Evolutionary conservation across 1,140 invertebrate genomes (phyloP).

Genomic region (Drosophila sucinea): DNA sequence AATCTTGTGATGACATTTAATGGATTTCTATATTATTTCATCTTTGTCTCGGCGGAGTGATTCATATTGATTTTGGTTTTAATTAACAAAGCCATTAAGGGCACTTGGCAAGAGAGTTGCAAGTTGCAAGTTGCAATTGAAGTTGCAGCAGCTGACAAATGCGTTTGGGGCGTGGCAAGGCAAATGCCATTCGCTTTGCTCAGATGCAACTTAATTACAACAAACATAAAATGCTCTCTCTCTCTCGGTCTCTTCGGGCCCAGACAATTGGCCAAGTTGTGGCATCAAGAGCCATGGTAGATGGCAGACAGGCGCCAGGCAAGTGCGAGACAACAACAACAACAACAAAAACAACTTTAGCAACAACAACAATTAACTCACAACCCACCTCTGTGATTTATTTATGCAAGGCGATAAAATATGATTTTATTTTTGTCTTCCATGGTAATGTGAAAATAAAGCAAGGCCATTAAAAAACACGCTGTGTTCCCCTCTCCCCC

Average conservation of each 20-base stretch:
- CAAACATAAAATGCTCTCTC: slow-evolving; percentile 48
- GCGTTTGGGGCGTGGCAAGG: slow-evolving; percentile 46
- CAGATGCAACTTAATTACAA: slow-evolving; percentile 78
- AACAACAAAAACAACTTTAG: slow-evolving; percentile 13
- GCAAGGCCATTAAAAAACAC: slow-evolving; percentile 40
- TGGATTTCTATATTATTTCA: too few species aligned
- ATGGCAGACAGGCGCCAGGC: slow-evolving; percentile 60
- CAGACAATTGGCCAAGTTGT: slow-evolving; percentile 71
- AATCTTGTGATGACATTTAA: too few species aligned
- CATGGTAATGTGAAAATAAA: slow-evolving; percentile 46
- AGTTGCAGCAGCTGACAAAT: slow-evolving; percentile 46
- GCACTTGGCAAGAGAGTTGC: slow-evolving; percentile 38
- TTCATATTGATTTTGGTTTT: slow-evolving; percentile 74
- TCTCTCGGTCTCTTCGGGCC: slow-evolving; percentile 45
- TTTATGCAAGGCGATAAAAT: slow-evolving; percentile 76
- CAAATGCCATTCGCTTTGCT: slow-evolving; percentile 28
- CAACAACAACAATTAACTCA: slow-evolving; percentile 51
- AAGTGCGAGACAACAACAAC: slow-evolving; percentile 34
- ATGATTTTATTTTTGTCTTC: slow-evolving; percentile 69
- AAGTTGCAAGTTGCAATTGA: slow-evolving; percentile 24
- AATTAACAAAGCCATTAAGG: slow-evolving; percentile 78
- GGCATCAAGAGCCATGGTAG: slow-evolving; percentile 24
- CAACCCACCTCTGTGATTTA: slow-evolving; percentile 58
- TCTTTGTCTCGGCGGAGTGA: slow-evolving; percentile 5
- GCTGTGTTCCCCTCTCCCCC: slow-evolving; percentile 11